These are phyloP conservation scores for Microdon myrmicae DNA, from an alignment of 2,888 invertebrate genomes.

Conservation along the genomic window DNA sequence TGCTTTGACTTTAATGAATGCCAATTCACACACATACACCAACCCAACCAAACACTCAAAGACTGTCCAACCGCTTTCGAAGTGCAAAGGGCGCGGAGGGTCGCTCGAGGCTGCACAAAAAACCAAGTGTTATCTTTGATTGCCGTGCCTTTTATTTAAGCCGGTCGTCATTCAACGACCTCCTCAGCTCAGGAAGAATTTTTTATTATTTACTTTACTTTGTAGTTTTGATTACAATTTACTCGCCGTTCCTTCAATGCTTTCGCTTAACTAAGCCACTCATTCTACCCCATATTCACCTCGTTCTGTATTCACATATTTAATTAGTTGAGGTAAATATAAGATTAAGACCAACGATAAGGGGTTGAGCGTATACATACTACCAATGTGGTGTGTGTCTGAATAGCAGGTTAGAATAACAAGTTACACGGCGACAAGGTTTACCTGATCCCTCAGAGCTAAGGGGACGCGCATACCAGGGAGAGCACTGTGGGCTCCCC, in stretches of 20 bases:
- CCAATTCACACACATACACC: conserved; percentile 22
- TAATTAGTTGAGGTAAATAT: conserved; percentile 50
- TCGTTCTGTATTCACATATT: conserved; percentile 49
- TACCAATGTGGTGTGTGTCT: conserved; percentile 3
- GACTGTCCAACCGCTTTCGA: neutral
- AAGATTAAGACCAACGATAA: conserved; percentile 42
- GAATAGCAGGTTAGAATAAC: conserved; percentile 18
- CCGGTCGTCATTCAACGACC: neutral
- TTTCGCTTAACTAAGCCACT: no score
- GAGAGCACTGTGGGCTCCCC: conserved; percentile 23
- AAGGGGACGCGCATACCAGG: conserved; percentile 4
- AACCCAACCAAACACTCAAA: conserved; percentile 4
- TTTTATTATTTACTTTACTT: conserved; percentile 48
- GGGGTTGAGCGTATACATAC: conserved; percentile 20
- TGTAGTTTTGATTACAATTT: conserved; percentile 51
- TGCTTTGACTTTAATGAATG: conserved; percentile 47
- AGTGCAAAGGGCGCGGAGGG: conserved; percentile 17
- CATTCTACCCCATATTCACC: conserved; percentile 30
- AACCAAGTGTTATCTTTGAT: conserved; percentile 49
- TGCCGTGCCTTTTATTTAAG: conserved; percentile 46
- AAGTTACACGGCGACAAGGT: no score
- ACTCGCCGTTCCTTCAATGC: conserved; percentile 20
- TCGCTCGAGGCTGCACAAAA: conserved; percentile 4
- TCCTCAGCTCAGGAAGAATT: conserved; percentile 14
- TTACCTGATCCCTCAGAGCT: no score